Evolutionary conservation across 2,113 vertebrate species (phyloP), one percentile per base, ranked within the genome.

Genomic region (Castor canadensis): DNA sequence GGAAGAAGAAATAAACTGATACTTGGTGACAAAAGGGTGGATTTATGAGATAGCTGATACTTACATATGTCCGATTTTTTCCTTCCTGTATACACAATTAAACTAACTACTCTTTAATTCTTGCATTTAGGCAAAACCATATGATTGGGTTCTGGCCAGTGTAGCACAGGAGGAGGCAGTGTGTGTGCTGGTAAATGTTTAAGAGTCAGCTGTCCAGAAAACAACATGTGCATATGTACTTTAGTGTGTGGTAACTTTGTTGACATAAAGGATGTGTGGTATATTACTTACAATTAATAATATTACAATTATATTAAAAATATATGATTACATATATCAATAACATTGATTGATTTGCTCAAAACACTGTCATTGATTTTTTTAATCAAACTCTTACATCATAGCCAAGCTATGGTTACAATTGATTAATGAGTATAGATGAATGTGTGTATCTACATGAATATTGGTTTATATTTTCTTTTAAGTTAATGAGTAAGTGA

Each of bases 281-380:
- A 81, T 20, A 66, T 93, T 92, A 43, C 69, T 95, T 76, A 83
- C 9, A 56, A 52, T 86, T 52, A 81, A 45, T 77, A 90, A 85
- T 52, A 54, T 47, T 66, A 60, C 30, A 58, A 72, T 82, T 76
- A 89, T 7, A 77, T 88, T 24, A 80, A 95, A 87, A 87, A 86
- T 58, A 67, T 64, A 30, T 5, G 81, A 5, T 93, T 56, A 56
- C 20, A 19, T 56, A 56, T 56, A 56, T 56, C 9, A 43, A 45
- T 58, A 73, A 19, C 76, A 38, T 3, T 40, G 73, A 86, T 45
- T 79, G 79, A 87, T 95, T 96, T 54, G 79, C 47, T 90, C 17
- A 86, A 87, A 93, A 93, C 67, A 56, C 32, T 82, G 76, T 79
- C 16, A 82, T 54, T 82, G 87, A 87, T 87, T 92, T 93, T 88